Conservation (phyloP, 2,888 invertebrate genomes). For the Habrosyne pyritoides region DNA sequence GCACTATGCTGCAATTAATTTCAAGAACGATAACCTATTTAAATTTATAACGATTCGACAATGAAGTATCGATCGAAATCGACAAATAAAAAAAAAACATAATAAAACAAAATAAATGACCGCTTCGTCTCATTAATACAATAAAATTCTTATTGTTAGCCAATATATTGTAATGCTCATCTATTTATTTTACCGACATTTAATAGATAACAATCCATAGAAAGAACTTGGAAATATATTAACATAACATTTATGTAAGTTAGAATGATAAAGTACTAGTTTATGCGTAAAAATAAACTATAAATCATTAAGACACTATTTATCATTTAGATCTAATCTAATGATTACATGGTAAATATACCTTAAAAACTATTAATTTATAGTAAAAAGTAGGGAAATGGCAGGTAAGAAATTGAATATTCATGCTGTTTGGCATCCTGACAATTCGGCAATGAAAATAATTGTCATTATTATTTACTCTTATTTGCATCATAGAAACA, state of each 20-base stretch:
- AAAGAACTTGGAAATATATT: neutral
- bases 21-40: neutral
- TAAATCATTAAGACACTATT: neutral
- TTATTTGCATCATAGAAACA: slow-evolving; percentile 40
- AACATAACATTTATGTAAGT: neutral
- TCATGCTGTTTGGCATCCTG: neutral
- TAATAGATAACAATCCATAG: neutral
- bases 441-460: slow-evolving; percentile 7
- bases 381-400: neutral
- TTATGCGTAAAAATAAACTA: neutral
- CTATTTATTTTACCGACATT: neutral
- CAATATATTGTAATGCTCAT: neutral
- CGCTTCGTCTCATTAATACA: neutral
- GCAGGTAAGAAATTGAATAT: neutral
- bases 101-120: neutral
- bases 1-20: neutral
- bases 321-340: neutral
- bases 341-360: neutral
- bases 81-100: neutral
- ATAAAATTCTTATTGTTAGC: neutral
- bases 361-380: neutral
- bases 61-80: neutral
- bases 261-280: neutral
- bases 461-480: slow-evolving; percentile 31
- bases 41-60: neutral